phyloP scores from a whole-genome alignment of 2,888 invertebrate species.

The Apomyelois bistriatella region DNA sequence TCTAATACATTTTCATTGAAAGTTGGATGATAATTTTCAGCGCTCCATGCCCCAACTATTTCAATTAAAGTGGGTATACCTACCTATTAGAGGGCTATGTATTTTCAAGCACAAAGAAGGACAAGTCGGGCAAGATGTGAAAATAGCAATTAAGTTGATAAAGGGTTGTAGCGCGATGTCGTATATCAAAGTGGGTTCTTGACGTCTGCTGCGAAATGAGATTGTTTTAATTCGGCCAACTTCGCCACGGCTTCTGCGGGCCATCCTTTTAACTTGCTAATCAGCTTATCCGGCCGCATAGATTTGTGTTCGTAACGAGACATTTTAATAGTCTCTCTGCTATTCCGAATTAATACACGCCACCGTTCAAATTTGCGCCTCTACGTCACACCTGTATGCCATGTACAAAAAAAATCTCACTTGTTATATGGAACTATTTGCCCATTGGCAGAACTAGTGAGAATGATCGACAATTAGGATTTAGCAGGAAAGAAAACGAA shows the following conservation, averaged over 20 bases:
- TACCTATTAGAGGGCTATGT: not conserved
- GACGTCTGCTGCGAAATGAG: conserved; percentile 49
- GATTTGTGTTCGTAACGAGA: conserved; percentile 45
- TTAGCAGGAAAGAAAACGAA: no score
- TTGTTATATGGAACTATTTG: no score
- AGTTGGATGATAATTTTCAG: not conserved
- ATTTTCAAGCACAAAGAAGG: conserved; percentile 4
- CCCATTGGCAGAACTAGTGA: no score
- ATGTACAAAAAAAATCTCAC: no score
- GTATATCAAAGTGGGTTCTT: conserved; percentile 39
- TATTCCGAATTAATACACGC: conserved; percentile 36
- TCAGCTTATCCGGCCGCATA: conserved; percentile 59
- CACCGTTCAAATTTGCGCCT: not conserved
- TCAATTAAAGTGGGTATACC: conserved; percentile 4
- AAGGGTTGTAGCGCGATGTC: conserved; percentile 25
- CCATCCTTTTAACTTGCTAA: conserved; percentile 63
- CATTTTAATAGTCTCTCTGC: conserved; percentile 40
- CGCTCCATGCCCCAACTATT: conserved; percentile 5
- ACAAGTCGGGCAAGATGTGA: conserved; percentile 18
- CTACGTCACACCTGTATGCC: no score
- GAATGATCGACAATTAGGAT: no score
- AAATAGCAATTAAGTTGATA: conserved; percentile 31
- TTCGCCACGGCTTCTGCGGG: conserved; percentile 40
- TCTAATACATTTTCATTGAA: not conserved
- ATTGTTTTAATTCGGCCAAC: conserved; percentile 60